Base-by-base conservation (phyloP, 2,797 vertebrate genomes). In the Falco novaeseelandiae region DNA sequence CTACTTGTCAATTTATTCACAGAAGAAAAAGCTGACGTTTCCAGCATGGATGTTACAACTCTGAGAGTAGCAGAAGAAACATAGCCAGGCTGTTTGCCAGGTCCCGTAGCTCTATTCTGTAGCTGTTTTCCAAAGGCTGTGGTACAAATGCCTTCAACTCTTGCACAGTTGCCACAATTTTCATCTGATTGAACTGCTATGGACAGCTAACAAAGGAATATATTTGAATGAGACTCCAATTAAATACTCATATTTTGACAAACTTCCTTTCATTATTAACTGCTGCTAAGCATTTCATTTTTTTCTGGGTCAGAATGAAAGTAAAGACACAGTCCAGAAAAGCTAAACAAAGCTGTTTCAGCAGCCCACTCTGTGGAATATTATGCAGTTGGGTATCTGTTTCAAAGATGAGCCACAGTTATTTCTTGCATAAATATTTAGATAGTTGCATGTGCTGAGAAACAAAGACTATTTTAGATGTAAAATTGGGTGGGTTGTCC, bases 341-440 rank as follows among this genome's bases (percentile, higher is more conserved):
- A 91, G 34, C 87, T 91, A 93, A 95, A 96, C 89, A 95, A 94
- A 96, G 73, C 93, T 93, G 89, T 79, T 95, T 83, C 73, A 87
- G 84, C 91, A 91, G 62, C 84, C 72, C 58, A 54, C 40, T 83
- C 61, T 48, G 26, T 78, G 76, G 9, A 90, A 54, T 94, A 89
- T 82, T 91, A 25, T 86, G 92, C 51, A 90, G 69, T 84, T 88
- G 72, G 8, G n/a, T 95, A 58, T 96, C 81, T 90, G 29, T 93
- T 95, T 96, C 91, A 95, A 83, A 95, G 89, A 86, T 59, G 70
- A 91, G 44, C 48, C 44, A 54, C 76, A 86, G 90, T 96, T 92
- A 91, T 82, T 93, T 91, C 83, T 91, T 79, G 58, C 38, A 70
- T 96, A 97, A 97, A 97, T 97, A 96, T 96, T 96, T 97, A 90